Percentiles rank a stretch among this genome's conserved stretches.
Evolutionary conservation across 1,140 invertebrate species (phyloP).

Genomic region (Aradophagus sp.): DNA sequence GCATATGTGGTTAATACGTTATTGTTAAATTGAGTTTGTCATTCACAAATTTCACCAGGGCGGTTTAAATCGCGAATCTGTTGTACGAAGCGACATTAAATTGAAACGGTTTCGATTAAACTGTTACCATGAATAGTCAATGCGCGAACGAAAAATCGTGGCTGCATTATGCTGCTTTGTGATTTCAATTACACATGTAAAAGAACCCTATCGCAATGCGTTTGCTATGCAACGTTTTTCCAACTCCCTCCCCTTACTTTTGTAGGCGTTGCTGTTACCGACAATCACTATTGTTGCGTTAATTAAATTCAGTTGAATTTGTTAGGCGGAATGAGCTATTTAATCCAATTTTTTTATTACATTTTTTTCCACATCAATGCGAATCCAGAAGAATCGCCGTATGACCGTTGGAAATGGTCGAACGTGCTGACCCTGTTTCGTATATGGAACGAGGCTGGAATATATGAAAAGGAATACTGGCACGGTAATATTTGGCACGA

Average conservation of each 20-base stretch:
- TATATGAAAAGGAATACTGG: conserved; percentile 24
- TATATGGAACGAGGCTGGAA: conserved; percentile 8
- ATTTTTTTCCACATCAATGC: no score
- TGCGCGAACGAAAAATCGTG: neutral
- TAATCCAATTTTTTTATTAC: no score
- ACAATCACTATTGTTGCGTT: no score
- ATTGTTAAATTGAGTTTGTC: conserved; percentile 49
- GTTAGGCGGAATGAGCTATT: no score
- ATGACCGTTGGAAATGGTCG: no score
- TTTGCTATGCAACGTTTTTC: conserved; percentile 2
- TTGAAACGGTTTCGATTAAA: conserved; percentile 26
- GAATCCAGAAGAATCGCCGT: no score
- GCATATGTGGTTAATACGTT: conserved; percentile 53
- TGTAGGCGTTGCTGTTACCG: no score
- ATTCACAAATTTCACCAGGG: conserved; percentile 38
- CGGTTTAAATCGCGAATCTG: conserved; percentile 24
- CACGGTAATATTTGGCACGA: conserved; percentile 33
- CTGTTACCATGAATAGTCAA: conserved; percentile 14
- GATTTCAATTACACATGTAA: conserved; percentile 9
- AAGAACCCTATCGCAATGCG: conserved; percentile 3
- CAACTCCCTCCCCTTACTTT: no score
- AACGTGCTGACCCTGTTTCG: no score
- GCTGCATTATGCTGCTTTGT: neutral
- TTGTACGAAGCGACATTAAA: conserved; percentile 10
- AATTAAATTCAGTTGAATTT: no score